Evolutionary conservation across 2,113 vertebrate genomes (phyloP).

Genomic region (Tetrao urogallus): DNA sequence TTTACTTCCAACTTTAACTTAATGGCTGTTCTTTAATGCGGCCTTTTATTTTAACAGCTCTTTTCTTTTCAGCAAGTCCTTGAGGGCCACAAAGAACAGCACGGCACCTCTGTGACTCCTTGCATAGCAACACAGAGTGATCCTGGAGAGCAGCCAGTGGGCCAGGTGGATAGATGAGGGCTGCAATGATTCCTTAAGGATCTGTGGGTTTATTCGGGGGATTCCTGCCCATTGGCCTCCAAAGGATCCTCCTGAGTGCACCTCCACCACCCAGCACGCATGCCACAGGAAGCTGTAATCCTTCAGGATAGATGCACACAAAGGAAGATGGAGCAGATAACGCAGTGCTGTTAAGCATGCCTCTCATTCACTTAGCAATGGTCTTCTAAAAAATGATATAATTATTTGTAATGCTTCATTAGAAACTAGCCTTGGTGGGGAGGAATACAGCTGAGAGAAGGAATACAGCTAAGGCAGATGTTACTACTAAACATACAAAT

Average conservation of each 20-base stretch:
- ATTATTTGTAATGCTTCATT: neutral
- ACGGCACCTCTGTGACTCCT: neutral
- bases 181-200: neutral
- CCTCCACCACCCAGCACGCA: neutral
- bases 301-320: neutral
- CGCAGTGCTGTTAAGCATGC: neutral
- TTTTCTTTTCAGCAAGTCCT: neutral
- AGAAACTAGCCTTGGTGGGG: neutral
- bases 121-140: neutral
- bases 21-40: neutral
- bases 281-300: neutral
- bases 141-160: neutral
- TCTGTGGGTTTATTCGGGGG: neutral
- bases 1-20: neutral
- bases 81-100: neutral
- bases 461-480: neutral
- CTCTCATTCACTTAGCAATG: neutral
- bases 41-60: neutral
- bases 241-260: neutral
- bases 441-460: neutral
- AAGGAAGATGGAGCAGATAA: neutral
- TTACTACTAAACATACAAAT: neutral
- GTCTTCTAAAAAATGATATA: neutral
- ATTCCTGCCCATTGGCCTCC: neutral
- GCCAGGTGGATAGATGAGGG: neutral